Conservation (phyloP, 2,113 vertebrate species). For the Mastomys coucha region DNA sequence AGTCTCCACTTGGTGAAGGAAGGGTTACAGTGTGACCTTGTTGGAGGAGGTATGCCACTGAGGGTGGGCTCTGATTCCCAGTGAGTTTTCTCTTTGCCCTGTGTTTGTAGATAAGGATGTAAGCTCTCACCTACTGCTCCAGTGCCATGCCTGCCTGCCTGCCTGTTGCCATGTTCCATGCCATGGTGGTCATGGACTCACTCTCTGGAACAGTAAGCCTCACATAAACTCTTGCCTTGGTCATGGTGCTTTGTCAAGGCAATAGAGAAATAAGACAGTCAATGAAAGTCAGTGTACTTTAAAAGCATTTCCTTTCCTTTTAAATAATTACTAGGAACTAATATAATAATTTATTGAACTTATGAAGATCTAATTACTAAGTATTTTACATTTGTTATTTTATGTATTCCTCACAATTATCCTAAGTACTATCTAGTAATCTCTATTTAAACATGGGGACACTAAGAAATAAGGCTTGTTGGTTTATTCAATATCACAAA, state of each 20-base stretch:
- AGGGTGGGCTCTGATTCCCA: not conserved
- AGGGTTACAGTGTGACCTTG: not conserved
- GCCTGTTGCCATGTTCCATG: not conserved
- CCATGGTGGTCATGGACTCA: not conserved
- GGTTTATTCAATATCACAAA: not conserved
- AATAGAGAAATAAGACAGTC: not conserved
- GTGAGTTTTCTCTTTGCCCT: not conserved
- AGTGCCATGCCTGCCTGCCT: not conserved
- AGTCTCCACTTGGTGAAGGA: not conserved
- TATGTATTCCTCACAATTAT: slow-evolving; percentile 31
- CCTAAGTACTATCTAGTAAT: slow-evolving; percentile 38
- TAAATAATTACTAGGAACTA: slow-evolving; percentile 19
- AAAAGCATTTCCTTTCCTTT: slow-evolving; percentile 18
- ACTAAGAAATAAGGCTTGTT: slow-evolving; percentile 42
- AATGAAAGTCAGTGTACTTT: not conserved
- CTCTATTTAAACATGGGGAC: not conserved
- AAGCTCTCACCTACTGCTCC: not conserved
- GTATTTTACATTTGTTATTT: slow-evolving; percentile 51
- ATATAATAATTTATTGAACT: slow-evolving; percentile 34
- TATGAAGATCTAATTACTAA: slow-evolving; percentile 31
- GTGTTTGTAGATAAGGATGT: not conserved
- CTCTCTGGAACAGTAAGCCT: not conserved
- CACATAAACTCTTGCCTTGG: not conserved
- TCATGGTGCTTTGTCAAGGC: not conserved
- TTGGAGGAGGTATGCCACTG: not conserved